phyloP scores from a whole-genome alignment of 1,140 invertebrate species.

The Paralvinella palmiformis region DNA sequence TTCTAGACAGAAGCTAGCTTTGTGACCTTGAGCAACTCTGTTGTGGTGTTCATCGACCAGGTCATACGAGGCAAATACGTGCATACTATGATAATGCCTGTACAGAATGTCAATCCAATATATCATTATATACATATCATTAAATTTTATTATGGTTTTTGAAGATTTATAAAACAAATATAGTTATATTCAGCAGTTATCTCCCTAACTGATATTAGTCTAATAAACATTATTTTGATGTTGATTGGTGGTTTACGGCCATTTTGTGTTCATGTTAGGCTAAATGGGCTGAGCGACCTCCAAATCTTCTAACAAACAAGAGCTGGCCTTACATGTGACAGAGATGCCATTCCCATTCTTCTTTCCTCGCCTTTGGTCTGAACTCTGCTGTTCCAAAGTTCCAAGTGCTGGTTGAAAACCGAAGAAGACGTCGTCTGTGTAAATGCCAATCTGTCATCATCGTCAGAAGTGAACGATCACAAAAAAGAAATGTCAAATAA shows the following conservation, averaged over 20 bases:
- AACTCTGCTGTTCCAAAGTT: constrained; percentile 89
- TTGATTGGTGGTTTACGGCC: too few species aligned
- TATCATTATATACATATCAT: too few species aligned
- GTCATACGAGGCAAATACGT: constrained; percentile 93
- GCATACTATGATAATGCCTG: constrained; percentile 98
- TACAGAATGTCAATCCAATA: too few species aligned
- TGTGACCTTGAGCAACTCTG: constrained; percentile 87
- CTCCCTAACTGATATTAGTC: too few species aligned
- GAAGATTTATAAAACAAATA: too few species aligned
- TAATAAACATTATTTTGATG: too few species aligned
- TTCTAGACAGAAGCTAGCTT: constrained; percentile 94
- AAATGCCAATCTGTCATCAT: constrained; percentile 62
- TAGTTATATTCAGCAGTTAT: too few species aligned
- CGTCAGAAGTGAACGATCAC: background rate
- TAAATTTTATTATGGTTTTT: too few species aligned
- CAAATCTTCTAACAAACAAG: too few species aligned
- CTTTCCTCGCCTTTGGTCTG: constrained; percentile 78
- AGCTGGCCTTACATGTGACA: constrained; percentile 90
- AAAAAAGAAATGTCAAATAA: too few species aligned
- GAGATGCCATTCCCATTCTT: constrained; percentile 93
- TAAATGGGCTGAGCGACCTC: too few species aligned
- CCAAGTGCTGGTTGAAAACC: constrained; percentile 83
- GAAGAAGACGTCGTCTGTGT: constrained; percentile 69
- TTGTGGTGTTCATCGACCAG: constrained; percentile 66
- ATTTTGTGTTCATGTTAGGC: too few species aligned